These are phyloP conservation scores for Scaptomyza polygonia DNA, from an alignment of 2,888 invertebrate genomes.

Conservation along the genomic window DNA sequence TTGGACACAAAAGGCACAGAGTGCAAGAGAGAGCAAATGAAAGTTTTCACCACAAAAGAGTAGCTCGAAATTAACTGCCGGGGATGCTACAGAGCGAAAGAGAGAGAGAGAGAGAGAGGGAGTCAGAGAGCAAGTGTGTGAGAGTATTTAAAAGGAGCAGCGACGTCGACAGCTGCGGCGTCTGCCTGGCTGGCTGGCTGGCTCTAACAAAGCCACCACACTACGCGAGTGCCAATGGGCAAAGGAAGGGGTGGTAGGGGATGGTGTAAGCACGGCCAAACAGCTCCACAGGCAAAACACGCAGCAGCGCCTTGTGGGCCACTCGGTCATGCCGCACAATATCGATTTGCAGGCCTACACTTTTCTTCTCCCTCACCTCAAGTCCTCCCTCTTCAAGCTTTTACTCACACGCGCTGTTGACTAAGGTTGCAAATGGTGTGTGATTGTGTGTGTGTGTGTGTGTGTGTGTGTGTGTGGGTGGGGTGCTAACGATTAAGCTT, in stretches of 20 bases:
- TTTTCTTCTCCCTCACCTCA: not conserved
- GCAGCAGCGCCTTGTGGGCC: slow-evolving; percentile 66
- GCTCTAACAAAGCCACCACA: slow-evolving; percentile 56
- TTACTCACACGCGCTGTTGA: slow-evolving; percentile 59
- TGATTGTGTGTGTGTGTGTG: slow-evolving; percentile 7
- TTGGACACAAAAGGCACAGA: slow-evolving; percentile 49
- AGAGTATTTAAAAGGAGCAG: slow-evolving; percentile 45
- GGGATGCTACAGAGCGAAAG: no score
- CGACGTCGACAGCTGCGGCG: slow-evolving; percentile 51
- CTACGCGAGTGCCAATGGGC: not conserved
- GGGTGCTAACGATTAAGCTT: slow-evolving; percentile 13
- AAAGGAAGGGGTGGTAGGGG: slow-evolving; percentile 2
- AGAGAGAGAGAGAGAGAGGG: not conserved
- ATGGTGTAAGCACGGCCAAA: slow-evolving; percentile 14
- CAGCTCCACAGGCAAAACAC: slow-evolving; percentile 58
- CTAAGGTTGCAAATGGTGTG: slow-evolving; percentile 58
- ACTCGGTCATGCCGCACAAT: slow-evolving; percentile 78
- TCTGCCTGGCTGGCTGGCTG: slow-evolving; percentile 55
- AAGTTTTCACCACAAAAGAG: slow-evolving; percentile 73
- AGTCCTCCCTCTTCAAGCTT: slow-evolving; percentile 30
- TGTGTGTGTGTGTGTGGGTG: slow-evolving; percentile 3
- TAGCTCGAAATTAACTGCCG: slow-evolving; percentile 46
- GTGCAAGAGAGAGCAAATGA: slow-evolving; percentile 51
- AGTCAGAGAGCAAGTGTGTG: slow-evolving; percentile 9
- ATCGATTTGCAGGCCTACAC: slow-evolving; percentile 65